Conservation (phyloP, 2,113 vertebrate species). For the Nesogale talazaci region DNA sequence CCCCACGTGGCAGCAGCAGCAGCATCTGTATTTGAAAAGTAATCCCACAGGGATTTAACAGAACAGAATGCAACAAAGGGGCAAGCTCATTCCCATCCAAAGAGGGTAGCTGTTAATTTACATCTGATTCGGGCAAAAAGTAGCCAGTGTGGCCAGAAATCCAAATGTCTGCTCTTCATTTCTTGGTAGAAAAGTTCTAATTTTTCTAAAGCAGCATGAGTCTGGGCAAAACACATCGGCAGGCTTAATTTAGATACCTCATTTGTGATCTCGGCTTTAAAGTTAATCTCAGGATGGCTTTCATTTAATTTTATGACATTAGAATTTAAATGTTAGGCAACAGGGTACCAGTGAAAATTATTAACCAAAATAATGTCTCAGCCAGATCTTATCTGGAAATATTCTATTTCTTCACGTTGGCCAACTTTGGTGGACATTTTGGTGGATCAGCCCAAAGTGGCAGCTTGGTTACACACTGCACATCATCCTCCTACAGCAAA, state of each 20-base stretch:
- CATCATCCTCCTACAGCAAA: not conserved
- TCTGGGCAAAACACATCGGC: not conserved
- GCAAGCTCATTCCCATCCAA: not conserved
- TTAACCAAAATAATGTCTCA: constrained; percentile 20
- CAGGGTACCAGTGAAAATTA: not conserved
- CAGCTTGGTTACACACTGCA: not conserved
- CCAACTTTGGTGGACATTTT: not conserved
- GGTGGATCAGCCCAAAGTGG: not conserved
- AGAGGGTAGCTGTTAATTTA: not conserved
- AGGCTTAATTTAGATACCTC: not conserved
- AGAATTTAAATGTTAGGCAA: constrained; percentile 2
- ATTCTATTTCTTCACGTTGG: not conserved
- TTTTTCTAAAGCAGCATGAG: not conserved
- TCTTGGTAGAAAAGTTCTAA: not conserved
- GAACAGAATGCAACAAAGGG: not conserved
- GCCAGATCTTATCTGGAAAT: not conserved
- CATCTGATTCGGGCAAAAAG: not conserved
- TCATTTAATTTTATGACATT: not conserved
- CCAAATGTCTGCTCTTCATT: constrained; percentile 16
- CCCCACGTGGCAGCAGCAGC: not conserved
- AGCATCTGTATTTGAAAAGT: not conserved
- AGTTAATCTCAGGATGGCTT: not conserved
- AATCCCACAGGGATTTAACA: not conserved
- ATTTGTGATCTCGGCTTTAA: constrained; percentile 1
- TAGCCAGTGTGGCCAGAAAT: not conserved